Conservation (phyloP, 1,140 invertebrate genomes). For the Microplitis demolitor region DNA sequence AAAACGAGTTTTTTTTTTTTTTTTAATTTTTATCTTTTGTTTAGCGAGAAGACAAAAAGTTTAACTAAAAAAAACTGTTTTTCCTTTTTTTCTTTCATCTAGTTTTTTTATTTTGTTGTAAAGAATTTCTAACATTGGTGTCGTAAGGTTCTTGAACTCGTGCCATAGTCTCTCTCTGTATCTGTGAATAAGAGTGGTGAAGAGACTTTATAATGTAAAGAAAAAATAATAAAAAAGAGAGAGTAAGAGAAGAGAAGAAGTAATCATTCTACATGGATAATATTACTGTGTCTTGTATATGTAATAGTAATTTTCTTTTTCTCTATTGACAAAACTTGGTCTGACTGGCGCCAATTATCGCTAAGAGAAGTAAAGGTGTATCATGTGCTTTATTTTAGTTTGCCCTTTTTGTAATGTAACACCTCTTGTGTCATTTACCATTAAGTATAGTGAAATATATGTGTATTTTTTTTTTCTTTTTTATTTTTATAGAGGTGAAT, state of each 20-base stretch:
- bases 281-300: too few species aligned
- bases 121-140: constrained; percentile 10
- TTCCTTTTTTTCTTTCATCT: not conserved
- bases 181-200: not conserved
- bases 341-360: not conserved
- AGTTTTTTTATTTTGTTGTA: not conserved
- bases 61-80: not conserved
- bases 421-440: not conserved
- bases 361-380: not conserved
- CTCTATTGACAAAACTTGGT: too few species aligned
- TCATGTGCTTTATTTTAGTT: not conserved
- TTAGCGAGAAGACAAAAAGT: not conserved
- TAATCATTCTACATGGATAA: not conserved
- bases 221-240: not conserved
- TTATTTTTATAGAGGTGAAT: too few species aligned
- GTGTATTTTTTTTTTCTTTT: too few species aligned
- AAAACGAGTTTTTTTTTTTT: not conserved
- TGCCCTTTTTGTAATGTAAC: not conserved
- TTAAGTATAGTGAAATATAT: too few species aligned
- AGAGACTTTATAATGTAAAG: not conserved
- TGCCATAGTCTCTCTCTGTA: constrained; percentile 2
- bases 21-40: too few species aligned
- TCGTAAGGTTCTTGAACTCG: constrained; percentile 20
- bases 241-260: not conserved
- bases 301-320: too few species aligned